phyloP scores from a whole-genome alignment of 2,797 vertebrate species.

The Oryzias sinensis region DNA sequence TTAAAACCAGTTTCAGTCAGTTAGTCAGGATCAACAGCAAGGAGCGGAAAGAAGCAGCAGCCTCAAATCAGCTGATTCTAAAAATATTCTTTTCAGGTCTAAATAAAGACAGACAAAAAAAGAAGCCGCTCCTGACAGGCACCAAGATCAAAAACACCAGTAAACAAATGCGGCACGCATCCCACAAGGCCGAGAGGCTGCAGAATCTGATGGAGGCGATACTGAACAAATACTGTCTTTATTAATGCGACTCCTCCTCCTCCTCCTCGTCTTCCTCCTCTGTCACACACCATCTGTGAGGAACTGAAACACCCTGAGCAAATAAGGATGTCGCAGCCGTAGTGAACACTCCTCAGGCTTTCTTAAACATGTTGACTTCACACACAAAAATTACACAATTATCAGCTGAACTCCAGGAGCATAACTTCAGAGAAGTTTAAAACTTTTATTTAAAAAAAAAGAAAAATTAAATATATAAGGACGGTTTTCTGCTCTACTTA shows the following conservation, averaged over 20 bases:
- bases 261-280: not conserved
- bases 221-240: constrained; percentile 3
- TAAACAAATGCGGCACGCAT: not conserved
- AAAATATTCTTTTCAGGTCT: constrained; percentile 53
- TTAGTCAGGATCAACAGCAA: constrained; percentile 1
- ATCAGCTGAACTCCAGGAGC: not conserved
- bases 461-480: too few species aligned
- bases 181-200: not conserved
- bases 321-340: constrained; percentile 56
- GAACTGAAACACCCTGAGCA: constrained; percentile 51
- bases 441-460: too few species aligned
- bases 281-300: constrained; percentile 2
- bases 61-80: constrained; percentile 32
- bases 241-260: constrained; percentile 2
- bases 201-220: not conserved
- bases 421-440: too few species aligned
- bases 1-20: not conserved
- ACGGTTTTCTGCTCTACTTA: too few species aligned
- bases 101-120: constrained; percentile 47
- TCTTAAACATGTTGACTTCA: not conserved
- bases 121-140: constrained; percentile 7
- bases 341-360: not conserved
- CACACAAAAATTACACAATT: not conserved
- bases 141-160: not conserved
- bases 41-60: not conserved